Evolutionary conservation across 1,140 invertebrate species (phyloP).

Genomic region (Teleopsis dalmanni): DNA sequence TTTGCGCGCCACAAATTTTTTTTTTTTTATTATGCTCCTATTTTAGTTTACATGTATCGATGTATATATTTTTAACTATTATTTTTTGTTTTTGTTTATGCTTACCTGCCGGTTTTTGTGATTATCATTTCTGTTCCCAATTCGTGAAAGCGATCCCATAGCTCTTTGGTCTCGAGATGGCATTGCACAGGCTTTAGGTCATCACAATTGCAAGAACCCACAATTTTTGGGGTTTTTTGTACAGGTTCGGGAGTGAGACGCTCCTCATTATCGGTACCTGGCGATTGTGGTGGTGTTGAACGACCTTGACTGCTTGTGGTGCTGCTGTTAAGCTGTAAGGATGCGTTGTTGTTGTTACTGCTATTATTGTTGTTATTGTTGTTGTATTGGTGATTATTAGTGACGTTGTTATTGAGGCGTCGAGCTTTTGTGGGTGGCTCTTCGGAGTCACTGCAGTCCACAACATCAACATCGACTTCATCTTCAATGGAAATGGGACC

Average conservation of each 20-base stretch:
- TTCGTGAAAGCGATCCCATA: constrained; percentile 91
- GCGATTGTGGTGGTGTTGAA: constrained; percentile 38
- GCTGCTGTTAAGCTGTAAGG: constrained; percentile 28
- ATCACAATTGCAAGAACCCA: constrained; percentile 70
- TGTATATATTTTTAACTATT: neutral
- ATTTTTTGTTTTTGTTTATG: constrained; percentile 2
- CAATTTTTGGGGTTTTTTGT: constrained; percentile 41
- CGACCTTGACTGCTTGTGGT: constrained; percentile 40
- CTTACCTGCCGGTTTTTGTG: constrained; percentile 92
- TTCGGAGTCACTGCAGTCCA: constrained; percentile 49
- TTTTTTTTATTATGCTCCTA: neutral
- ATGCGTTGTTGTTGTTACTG: constrained; percentile 7
- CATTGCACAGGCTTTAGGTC: constrained; percentile 78
- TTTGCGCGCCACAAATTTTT: neutral
- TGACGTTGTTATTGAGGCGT: constrained; percentile 30
- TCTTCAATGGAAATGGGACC: constrained; percentile 47
- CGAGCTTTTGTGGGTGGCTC: constrained; percentile 33
- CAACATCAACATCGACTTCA: constrained; percentile 49
- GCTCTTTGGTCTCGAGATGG: constrained; percentile 87
- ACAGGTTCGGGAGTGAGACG: constrained; percentile 41
- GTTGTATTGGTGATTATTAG: constrained; percentile 25
- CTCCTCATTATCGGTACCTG: constrained; percentile 40
- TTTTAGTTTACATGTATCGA: neutral
- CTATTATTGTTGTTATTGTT: constrained; percentile 20
- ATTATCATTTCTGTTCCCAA: constrained; percentile 97